Evolutionary conservation across 2,113 vertebrate genomes (phyloP).

Genomic region (Lepidothrix coronata): DNA sequence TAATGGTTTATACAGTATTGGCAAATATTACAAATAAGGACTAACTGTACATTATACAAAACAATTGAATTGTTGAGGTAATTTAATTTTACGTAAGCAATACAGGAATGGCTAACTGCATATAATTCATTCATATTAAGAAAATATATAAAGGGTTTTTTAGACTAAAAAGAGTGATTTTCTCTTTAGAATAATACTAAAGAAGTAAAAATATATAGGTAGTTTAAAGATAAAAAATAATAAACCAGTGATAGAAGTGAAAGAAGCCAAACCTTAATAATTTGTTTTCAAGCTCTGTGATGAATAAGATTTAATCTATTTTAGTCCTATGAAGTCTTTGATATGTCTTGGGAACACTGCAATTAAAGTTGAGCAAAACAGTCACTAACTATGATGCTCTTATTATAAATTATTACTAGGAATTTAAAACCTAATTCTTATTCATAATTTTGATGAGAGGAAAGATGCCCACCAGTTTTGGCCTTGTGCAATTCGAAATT

Average conservation of each 20-base stretch:
- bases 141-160: background rate
- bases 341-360: background rate
- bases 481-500: background rate
- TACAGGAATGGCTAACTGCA: background rate
- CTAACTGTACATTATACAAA: background rate
- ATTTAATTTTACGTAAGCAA: background rate
- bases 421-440: background rate
- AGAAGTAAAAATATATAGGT: background rate
- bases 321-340: background rate
- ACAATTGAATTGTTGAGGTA: background rate
- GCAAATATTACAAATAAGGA: background rate
- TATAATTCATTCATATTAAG: background rate
- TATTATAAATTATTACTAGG: background rate
- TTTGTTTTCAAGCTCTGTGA: background rate
- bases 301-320: background rate
- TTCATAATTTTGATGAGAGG: background rate
- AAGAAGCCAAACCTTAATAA: background rate
- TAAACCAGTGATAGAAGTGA: background rate
- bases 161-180: background rate
- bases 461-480: background rate
- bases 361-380: constrained; percentile 13
- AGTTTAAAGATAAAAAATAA: background rate
- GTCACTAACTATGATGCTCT: background rate
- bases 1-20: background rate
- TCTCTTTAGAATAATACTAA: background rate